Evolutionary conservation across 2,888 invertebrate genomes (phyloP).

Genomic region (Tupiocoris notatus): DNA sequence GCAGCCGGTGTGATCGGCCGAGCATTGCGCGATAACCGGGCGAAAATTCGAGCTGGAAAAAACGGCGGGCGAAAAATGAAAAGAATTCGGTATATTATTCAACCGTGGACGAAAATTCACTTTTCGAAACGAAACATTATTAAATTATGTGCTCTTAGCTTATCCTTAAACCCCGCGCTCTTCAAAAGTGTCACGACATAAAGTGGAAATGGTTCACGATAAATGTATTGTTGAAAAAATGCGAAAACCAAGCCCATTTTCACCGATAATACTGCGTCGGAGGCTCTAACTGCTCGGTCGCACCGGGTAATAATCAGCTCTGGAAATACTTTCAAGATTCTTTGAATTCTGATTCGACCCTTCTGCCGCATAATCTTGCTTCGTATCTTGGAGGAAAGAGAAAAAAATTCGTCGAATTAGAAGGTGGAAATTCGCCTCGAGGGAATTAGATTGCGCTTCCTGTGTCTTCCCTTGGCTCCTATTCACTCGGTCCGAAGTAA

Average conservation of each 20-base stretch:
- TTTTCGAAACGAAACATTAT: no score
- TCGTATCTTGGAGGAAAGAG: not conserved
- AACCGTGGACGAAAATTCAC: no score
- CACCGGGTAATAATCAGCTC: not conserved
- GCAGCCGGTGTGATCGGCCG: no score
- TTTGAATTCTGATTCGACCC: not conserved
- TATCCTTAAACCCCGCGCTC: no score
- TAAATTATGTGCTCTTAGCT: no score
- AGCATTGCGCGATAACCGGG: no score
- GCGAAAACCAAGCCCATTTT: not conserved
- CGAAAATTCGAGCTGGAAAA: no score
- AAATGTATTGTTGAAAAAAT: no score
- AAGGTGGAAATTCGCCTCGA: conserved; percentile 22
- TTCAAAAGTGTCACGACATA: no score
- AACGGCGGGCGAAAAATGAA: no score
- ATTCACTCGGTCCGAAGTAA: not conserved
- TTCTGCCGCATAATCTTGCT: not conserved
- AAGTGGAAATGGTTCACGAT: no score
- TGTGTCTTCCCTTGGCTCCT: not conserved
- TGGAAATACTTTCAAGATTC: not conserved
- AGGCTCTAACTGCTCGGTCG: not conserved
- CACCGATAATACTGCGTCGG: not conserved
- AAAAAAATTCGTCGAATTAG: conserved; percentile 7
- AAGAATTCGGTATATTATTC: no score
- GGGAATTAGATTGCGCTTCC: conserved; percentile 33